Evolutionary conservation across 2,888 invertebrate genomes (phyloP), one percentile per base, ranked within the genome.

Genomic region (Caenorhabditis becei): DNA sequence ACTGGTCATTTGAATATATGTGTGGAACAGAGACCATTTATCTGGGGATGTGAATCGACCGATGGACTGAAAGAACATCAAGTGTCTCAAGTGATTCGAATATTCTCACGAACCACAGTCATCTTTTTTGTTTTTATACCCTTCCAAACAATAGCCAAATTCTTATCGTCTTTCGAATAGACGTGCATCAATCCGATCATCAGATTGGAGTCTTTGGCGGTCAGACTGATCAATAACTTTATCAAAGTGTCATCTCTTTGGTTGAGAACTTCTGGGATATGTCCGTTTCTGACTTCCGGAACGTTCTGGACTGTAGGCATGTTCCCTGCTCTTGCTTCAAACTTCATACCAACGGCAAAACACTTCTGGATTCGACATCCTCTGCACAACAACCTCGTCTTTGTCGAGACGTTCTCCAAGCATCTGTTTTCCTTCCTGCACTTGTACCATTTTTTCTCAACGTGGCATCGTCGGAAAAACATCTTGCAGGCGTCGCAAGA

Each of bases 331-430:
- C n/a, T n/a, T n/a, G n/a, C n/a, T n/a, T n/a, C n/a, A n/a, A 69
- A 47, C 35, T 69, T 35, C 67, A 69, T 69, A 35, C 67, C 67
- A 0, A 67, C 10, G 23, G 47, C 47, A 7, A 69, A 16, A n/a
- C 67, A 69, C 58, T 49, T 18, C 44, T 32, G 56, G 28, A 69
- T 44, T 18, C 67, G 67, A 26, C 67, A 69, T 4, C 18, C 49
- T 49, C 49, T n/a, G 14, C 49, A 49, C 1, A 20, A 10, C 49
- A 5, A 5, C 5, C 8, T 20, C 2, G 49, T 20, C 3, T 4
- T n/a, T n/a, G n/a, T n/a, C n/a, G n/a, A n/a, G n/a, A n/a, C n/a
- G n/a, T n/a, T n/a, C n/a, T n/a, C n/a, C n/a, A n/a, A n/a, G n/a
- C 53, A 53, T 23, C 14, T 23, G 1, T 24, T 53, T 3, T 53